Evolutionary conservation across 2,797 vertebrate species (phyloP), one percentile per base, ranked within the genome.

Genomic region (Acomys russatus): DNA sequence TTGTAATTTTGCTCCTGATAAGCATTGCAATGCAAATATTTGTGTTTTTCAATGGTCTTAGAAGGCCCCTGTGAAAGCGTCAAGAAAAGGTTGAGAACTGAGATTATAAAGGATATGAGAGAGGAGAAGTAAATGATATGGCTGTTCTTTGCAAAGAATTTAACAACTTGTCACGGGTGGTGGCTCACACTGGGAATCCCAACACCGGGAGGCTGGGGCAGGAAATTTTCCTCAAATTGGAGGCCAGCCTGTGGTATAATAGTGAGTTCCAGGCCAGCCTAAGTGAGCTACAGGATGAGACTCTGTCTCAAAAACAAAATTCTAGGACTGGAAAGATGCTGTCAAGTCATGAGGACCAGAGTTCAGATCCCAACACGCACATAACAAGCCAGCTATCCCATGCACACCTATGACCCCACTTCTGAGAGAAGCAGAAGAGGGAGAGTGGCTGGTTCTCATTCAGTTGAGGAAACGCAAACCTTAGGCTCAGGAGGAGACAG

Each of bases 71-170:
- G 25, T 28, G 74, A 23, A 51, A 51, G 38, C 14, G 44, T 25
- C 25, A 28, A 49, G 23, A 49, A 44, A 44, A 44, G 4, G 11
- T 2, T 76, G 25, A 74, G 22, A 49, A 76, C 73, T 44, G 23
- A 22, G 71, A 25, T 23, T 51, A 44, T 88, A 83, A 82, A 83
- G 56, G 51, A 82, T 49, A 70, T 0, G 4, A 2, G 25, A 83
- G 61, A 94, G 94, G n/a, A 44, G 63, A 95, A 86, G n/a, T 56
- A 80, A 90, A 91, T 94, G 33, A 86, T 64, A 14, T 2, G 12
- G 54, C n/a, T 38, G 7, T 30, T 88, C 23, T 92, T 93, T 88
- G 77, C 33, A 70, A 88, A 88, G 30, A 94, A 74, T 44, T 11
- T 77, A 17, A 87, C 8, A 38, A 9, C 28, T 38, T 61, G 30